Evolutionary conservation across 35 echinoderm and acorn worm genomes (phyloP).

Genomic region (Ptychodera flava): DNA sequence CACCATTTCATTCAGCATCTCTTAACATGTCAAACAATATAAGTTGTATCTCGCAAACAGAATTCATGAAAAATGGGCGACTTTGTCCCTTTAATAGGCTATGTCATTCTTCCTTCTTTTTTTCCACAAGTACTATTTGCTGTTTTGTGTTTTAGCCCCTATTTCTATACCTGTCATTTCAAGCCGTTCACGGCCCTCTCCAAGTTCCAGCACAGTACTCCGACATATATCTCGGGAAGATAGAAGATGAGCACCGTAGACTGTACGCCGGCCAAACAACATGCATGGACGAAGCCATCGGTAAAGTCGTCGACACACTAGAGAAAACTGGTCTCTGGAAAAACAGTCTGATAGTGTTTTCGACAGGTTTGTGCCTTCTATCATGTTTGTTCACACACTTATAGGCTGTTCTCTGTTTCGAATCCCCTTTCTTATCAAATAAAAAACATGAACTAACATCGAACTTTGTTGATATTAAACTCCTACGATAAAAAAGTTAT

Average conservation of each 20-base stretch:
- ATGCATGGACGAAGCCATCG: slow-evolving; percentile 63
- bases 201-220: slow-evolving; percentile 65
- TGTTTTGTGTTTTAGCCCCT: slow-evolving; percentile 29
- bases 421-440: too few species aligned
- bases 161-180: too few species aligned
- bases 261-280: slow-evolving; percentile 44
- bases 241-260: slow-evolving; percentile 34
- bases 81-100: too few species aligned
- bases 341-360: slow-evolving; percentile 73
- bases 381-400: too few species aligned
- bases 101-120: not conserved
- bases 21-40: too few species aligned
- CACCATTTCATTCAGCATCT: not conserved
- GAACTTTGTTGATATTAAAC: too few species aligned
- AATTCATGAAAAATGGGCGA: not conserved
- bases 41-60: not conserved
- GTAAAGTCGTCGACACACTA: slow-evolving; percentile 53
- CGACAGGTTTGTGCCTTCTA: slow-evolving; percentile 71
- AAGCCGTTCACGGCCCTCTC: slow-evolving; percentile 63
- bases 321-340: slow-evolving; percentile 49
- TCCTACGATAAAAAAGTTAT: too few species aligned
- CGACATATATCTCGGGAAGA: slow-evolving; percentile 33
- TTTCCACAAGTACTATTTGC: not conserved
- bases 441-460: too few species aligned
- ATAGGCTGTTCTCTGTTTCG: too few species aligned